These are phyloP conservation scores for Megalops atlanticus DNA, from an alignment of 2,113 vertebrate genomes.

Conservation along the genomic window DNA sequence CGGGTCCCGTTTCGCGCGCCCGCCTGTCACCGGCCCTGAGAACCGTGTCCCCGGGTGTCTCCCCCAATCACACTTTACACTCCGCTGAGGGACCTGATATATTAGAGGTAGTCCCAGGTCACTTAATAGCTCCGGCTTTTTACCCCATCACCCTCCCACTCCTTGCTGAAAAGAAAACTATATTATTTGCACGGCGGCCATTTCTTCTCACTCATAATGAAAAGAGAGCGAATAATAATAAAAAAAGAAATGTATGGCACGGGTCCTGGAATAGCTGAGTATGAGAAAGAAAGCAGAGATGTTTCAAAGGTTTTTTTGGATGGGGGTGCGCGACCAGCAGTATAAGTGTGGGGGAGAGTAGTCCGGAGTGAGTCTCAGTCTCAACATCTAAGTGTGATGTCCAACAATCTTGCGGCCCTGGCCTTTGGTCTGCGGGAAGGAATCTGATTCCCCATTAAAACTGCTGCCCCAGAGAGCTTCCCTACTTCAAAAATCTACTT, in stretches of 20 bases:
- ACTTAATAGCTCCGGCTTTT: conserved; percentile 9
- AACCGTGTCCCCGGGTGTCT: neutral
- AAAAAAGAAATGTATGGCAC: neutral
- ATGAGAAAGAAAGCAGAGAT: conserved; percentile 7
- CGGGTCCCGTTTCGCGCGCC: neutral
- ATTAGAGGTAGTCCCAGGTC: neutral
- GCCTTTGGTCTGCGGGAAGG: conserved; percentile 3
- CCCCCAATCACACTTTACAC: conserved; percentile 5
- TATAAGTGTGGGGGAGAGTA: neutral
- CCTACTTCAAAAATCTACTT: neutral
- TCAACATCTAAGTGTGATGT: neutral
- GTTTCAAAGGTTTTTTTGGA: conserved; percentile 13
- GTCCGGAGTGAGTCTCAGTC: neutral
- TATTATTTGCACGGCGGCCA: neutral
- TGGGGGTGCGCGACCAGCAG: neutral
- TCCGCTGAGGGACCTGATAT: neutral
- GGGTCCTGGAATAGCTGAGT: conserved; percentile 16
- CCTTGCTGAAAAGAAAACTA: neutral
- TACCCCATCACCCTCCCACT: neutral
- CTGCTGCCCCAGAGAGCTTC: neutral
- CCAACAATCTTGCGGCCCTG: neutral
- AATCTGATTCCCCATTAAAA: neutral
- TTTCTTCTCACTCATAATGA: neutral
- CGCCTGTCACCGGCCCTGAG: neutral
- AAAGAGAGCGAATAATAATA: neutral